phyloP scores from a whole-genome alignment of 2,888 invertebrate species.

The Cyrtodaria siliqua region DNA sequence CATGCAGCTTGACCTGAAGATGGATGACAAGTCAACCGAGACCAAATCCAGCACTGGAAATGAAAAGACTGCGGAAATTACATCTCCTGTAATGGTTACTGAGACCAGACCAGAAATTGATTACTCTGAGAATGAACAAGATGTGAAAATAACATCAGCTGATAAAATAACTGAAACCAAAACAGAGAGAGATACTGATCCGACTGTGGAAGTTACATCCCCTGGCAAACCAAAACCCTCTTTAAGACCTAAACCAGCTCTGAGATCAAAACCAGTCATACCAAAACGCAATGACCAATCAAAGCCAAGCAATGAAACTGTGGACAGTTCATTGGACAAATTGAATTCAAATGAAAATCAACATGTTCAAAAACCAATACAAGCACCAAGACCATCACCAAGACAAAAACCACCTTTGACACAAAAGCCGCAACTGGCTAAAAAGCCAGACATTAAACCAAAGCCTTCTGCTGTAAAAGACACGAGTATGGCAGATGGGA shows the following conservation, averaged over 20 bases:
- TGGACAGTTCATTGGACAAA: neutral
- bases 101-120: neutral
- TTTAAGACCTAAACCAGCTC: conserved; percentile 43
- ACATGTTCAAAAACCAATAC: conserved; percentile 10
- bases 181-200: conserved; percentile 5
- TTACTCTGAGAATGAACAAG: too few species aligned
- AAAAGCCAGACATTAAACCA: conserved; percentile 17
- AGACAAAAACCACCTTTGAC: conserved; percentile 31
- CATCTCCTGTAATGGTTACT: neutral
- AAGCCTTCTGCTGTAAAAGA: neutral
- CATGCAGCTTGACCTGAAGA: conserved; percentile 35
- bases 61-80: neutral
- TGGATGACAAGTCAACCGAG: neutral
- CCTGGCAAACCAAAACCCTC: conserved; percentile 2
- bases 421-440: conserved; percentile 4
- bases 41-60: neutral
- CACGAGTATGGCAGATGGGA: neutral
- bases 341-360: neutral
- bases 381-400: conserved; percentile 27
- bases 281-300: conserved; percentile 1
- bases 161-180: too few species aligned
- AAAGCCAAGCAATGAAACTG: neutral
- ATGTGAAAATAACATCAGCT: too few species aligned
- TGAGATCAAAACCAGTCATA: conserved; percentile 49
- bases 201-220: neutral